Percentiles rank a stretch among this genome's conserved stretches.
These are phyloP conservation scores for Pontoporia blainvillei DNA, from an alignment of 2,113 vertebrate species.

Conservation along the genomic window DNA sequence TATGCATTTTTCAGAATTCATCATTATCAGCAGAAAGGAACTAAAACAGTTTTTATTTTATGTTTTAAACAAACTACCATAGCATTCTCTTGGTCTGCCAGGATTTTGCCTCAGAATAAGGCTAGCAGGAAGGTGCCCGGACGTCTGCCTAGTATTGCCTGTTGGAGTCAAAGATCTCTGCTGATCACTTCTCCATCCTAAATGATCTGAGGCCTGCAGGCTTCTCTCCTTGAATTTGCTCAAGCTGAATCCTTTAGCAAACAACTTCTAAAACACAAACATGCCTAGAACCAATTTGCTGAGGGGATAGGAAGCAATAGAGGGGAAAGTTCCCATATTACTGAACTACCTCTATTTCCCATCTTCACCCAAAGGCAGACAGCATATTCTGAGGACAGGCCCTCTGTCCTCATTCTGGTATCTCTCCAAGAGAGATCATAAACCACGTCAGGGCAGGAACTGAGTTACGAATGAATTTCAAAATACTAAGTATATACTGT, in stretches of 20 bases:
- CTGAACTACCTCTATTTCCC: not conserved
- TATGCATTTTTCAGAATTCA: not conserved
- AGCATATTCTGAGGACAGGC: not conserved
- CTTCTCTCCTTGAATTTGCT: not conserved
- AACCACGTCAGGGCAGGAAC: not conserved
- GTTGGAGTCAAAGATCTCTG: not conserved
- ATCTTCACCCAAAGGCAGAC: not conserved
- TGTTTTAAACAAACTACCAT: not conserved
- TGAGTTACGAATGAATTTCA: constrained; percentile 22
- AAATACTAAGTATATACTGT: not conserved
- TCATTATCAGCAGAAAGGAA: not conserved
- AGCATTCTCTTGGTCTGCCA: not conserved
- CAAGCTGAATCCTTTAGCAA: constrained; percentile 3
- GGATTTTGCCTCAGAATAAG: not conserved
- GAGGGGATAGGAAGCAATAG: not conserved
- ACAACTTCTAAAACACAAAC: constrained; percentile 9
- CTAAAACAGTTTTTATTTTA: not conserved
- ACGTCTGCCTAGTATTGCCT: not conserved
- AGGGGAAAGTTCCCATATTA: not conserved
- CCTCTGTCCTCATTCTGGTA: not conserved
- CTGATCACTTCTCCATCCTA: not conserved
- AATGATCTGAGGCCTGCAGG: not conserved
- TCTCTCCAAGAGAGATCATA: not conserved
- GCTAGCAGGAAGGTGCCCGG: not conserved
- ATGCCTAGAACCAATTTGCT: not conserved